Base-by-base conservation (phyloP, 1,140 invertebrate species). In the Armadillidium nasatum region DNA sequence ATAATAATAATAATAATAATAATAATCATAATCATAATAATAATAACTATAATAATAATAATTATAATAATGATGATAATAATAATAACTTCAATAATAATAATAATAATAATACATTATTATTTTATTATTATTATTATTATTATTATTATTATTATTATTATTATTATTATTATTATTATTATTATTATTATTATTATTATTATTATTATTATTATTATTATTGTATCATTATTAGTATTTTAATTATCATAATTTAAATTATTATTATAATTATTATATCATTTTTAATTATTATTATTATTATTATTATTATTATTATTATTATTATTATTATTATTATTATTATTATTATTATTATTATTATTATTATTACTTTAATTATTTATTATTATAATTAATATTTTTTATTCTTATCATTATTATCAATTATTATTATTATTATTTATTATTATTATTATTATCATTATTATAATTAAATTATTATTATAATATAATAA, bases 1-100 rank as follows among this genome's bases (percentile, higher is more conserved):
- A 60, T 60, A 60, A 60, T 60, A 60, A 60, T 60, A 60, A 60
- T 60, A 60, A 60, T 19, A 50, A 60, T 60, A 60, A 15, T 60
- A 60, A 60, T 60, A 60, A 60, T 60, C 1, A 60, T 60, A 60
- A 60, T 60, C 1, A 60, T 60, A 60, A 60, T 60, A 60, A 60
- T 60, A 60, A 60, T 60, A 60, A 15, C 7, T 3, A 15, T 60
- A 60, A 60, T 60, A 60, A 60, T 60, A 60, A 60, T 60, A 60
- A 60, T 60, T 3, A 60, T 60, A 60, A 60, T 60, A 60, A 60
- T 60, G 7, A 60, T 60, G 7, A 60, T 60, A 60, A 60, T 60
- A 60, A 60, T 60, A 60, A 60, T 60, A 60, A 60, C 7, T 3
- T 3, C 7, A 60, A 60, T 60, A 60, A 60, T 60, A 60, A 60